Base-by-base conservation (phyloP, 2,113 vertebrate genomes). In the Toxotes jaculatrix region DNA sequence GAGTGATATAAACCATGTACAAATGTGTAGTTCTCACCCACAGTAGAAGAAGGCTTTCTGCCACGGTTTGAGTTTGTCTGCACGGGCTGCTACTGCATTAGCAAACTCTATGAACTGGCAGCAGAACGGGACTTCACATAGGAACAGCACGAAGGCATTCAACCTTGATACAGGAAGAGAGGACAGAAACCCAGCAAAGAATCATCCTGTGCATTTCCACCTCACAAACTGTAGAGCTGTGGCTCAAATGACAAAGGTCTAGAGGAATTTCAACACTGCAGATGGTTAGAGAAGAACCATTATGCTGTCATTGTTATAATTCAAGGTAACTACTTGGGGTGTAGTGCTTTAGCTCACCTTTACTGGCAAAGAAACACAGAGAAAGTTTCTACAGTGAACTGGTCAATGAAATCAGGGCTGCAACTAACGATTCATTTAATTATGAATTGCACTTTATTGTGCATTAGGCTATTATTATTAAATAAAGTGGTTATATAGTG, bases 61-160 rank as follows among this genome's bases (percentile, higher is more conserved):
- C 98, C 98, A 99, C 43, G 97, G 93, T n/a, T 92, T 95, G 85
- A 99, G 89, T 69, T 90, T 86, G 90, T 99, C 98, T 0, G 96
- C 96, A 34, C 95, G 93, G 0, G 92, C 92, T 0, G 97, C 95
- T 17, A 98, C 89, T 0, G 87, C 90, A 6, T 98, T 98, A 0
- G 98, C 98, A 57, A 98, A 99, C 91, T 99, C 98, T 0, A 99
- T 88, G 49, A 99, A 99, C 95, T 97, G 97, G 93, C 98, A 99
- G 85, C 98, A 99, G 94, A 99, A 99, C 0, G 98, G 98, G 0
- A 96, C 98, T 88, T 99, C 98, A 0, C 98, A 99, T 59, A 99
- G 95, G 92, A 99, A 94, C 68, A 99, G 93, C 60, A 99, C 55
- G 1, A 96, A 98, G 75, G 98, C 98, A 0, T 96, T 98, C 92